phyloP scores from a whole-genome alignment of 2,888 invertebrate species.

The Hypselothyrea guttata region DNA sequence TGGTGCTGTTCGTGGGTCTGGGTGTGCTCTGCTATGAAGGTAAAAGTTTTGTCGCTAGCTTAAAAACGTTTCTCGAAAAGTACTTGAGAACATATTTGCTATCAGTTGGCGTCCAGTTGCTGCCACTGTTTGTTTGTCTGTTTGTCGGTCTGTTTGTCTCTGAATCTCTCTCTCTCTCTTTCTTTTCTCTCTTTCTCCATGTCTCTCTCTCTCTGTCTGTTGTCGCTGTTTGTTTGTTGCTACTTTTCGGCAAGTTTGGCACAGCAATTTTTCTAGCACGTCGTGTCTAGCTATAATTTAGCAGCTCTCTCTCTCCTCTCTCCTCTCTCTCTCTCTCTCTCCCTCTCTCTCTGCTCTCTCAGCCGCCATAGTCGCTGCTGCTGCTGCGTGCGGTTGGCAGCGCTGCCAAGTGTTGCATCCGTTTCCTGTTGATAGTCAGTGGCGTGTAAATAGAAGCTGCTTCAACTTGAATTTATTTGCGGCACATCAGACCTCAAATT shows the following conservation, averaged over 20 bases:
- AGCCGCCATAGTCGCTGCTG: not conserved
- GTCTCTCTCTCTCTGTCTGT: not conserved
- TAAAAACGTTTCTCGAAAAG: constrained; percentile 70
- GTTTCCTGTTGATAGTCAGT: constrained; percentile 76
- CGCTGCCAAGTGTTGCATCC: constrained; percentile 76
- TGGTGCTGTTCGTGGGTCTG: not conserved
- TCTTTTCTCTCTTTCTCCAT: constrained; percentile 1
- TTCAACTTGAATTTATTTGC: constrained; percentile 69
- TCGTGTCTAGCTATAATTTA: constrained; percentile 68
- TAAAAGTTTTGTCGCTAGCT: constrained; percentile 71
- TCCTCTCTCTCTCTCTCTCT: no score
- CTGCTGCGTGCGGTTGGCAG: constrained; percentile 66
- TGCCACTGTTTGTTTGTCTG: constrained; percentile 21
- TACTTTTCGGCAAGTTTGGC: constrained; percentile 54
- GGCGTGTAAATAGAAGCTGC: constrained; percentile 74
- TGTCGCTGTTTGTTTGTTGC: constrained; percentile 48
- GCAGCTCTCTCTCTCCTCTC: not conserved
- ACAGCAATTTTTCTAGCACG: constrained; percentile 58
- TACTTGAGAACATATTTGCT: constrained; percentile 77
- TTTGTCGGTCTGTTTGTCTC: constrained; percentile 8
- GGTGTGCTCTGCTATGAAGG: constrained; percentile 35
- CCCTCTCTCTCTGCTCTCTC: not conserved
- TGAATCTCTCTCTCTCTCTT: not conserved
- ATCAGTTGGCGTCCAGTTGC: constrained; percentile 77
- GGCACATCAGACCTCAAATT: constrained; percentile 40